Evolutionary conservation across 1,140 invertebrate genomes (phyloP).

Genomic region (Microplitis mediator): DNA sequence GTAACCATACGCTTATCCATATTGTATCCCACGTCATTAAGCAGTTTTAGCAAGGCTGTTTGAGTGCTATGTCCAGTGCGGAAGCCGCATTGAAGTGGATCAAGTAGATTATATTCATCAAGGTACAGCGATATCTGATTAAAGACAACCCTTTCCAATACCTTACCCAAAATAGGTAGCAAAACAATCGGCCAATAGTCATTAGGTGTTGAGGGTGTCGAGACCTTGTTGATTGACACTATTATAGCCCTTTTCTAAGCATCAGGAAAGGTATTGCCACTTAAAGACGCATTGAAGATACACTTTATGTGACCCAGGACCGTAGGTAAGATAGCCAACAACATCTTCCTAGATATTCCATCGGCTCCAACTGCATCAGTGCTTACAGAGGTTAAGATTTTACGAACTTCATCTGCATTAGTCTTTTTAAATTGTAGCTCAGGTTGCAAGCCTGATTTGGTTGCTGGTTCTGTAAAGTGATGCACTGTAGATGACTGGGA

Average conservation of each 20-base stretch:
- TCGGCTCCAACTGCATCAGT: background rate
- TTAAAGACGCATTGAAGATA: background rate
- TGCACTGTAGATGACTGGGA: too few species aligned
- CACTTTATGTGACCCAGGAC: background rate
- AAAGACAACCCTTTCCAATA: constrained; percentile 5
- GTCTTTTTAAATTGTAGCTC: background rate
- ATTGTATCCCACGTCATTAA: constrained; percentile 18
- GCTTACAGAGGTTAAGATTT: background rate
- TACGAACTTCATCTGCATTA: background rate
- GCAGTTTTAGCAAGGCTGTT: constrained; percentile 18
- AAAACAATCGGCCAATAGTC: background rate
- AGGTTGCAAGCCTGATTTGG: too few species aligned
- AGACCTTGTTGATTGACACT: background rate
- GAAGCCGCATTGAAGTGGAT: constrained; percentile 25
- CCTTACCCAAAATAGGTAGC: background rate
- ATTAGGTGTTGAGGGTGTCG: background rate
- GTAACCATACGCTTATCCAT: constrained; percentile 18
- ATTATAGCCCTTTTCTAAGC: background rate
- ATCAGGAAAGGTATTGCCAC: background rate
- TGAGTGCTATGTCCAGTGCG: constrained; percentile 20
- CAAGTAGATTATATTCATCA: background rate
- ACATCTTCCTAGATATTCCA: background rate
- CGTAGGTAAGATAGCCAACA: background rate
- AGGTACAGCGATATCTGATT: background rate
- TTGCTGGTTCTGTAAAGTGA: background rate